phyloP scores from a whole-genome alignment of 2,888 invertebrate genomes.

The Saturnia pavonia region DNA sequence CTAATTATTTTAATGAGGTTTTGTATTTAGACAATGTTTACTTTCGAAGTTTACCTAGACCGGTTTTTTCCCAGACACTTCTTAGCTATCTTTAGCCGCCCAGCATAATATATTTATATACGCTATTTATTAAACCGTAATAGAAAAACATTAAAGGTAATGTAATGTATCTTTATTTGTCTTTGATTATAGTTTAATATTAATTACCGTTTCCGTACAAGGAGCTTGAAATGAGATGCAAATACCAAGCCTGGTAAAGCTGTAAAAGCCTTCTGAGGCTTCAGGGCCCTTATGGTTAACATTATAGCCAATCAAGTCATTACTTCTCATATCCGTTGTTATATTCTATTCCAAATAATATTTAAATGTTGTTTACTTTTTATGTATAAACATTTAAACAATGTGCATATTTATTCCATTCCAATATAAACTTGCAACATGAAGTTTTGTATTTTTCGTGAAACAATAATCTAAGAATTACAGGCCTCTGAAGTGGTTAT shows the following conservation, averaged over 20 bases:
- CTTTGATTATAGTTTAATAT: not conserved
- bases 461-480: not conserved
- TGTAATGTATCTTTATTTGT: too few relatives aligned
- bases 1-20: too few relatives aligned
- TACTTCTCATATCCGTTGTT: not conserved
- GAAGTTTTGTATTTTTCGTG: not conserved
- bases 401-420: not conserved
- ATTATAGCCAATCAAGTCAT: too few relatives aligned
- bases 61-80: too few relatives aligned
- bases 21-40: too few relatives aligned
- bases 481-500: not conserved
- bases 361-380: not conserved
- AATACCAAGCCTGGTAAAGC: too few relatives aligned
- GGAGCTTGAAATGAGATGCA: not conserved
- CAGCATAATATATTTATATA: not conserved
- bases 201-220: not conserved
- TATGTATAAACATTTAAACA: not conserved
- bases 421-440: not conserved
- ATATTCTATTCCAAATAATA: not conserved
- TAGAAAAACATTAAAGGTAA: too few relatives aligned
- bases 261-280: too few relatives aligned
- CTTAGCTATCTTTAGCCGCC: too few relatives aligned
- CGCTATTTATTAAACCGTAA: too few relatives aligned
- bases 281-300: too few relatives aligned
- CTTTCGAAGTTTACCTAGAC: too few relatives aligned